Evolutionary conservation across 2,797 vertebrate species (phyloP).

Genomic region (Allobates femoralis): DNA sequence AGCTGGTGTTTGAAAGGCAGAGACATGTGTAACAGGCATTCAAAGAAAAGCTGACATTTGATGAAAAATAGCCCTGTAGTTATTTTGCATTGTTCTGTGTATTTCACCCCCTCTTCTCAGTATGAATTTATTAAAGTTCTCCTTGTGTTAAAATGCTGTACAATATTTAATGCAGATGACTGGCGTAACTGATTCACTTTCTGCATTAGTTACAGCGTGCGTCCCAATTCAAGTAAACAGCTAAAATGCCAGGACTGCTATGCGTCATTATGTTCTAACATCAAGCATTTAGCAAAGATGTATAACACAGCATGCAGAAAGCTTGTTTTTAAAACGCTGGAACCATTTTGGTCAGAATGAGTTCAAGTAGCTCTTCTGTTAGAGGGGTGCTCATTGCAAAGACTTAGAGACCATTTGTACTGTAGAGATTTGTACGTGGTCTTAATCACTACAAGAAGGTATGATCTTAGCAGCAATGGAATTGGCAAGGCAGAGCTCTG

Average conservation of each 20-base stretch:
- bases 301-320: background rate
- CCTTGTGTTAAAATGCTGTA: conserved; percentile 11
- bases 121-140: conserved; percentile 12
- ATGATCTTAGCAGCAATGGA: background rate
- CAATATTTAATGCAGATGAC: conserved; percentile 13
- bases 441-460: background rate
- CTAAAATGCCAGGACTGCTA: background rate
- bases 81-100: conserved; percentile 6
- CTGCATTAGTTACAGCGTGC: background rate
- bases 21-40: conserved; percentile 26
- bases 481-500: background rate
- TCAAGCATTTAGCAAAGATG: background rate
- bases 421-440: background rate
- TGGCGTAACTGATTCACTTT: conserved; percentile 10
- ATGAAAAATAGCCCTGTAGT: conserved; percentile 22
- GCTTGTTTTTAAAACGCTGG: background rate
- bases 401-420: background rate
- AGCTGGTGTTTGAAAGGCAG: conserved; percentile 23
- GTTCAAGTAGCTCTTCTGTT: background rate
- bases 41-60: conserved; percentile 34
- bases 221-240: background rate
- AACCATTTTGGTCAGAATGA: background rate
- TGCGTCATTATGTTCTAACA: conserved; percentile 10
- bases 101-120: conserved; percentile 29
- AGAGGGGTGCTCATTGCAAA: background rate